Conservation (phyloP, 35 echinoderm and acorn worm species). For the Heliocidaris erythrogramma region DNA sequence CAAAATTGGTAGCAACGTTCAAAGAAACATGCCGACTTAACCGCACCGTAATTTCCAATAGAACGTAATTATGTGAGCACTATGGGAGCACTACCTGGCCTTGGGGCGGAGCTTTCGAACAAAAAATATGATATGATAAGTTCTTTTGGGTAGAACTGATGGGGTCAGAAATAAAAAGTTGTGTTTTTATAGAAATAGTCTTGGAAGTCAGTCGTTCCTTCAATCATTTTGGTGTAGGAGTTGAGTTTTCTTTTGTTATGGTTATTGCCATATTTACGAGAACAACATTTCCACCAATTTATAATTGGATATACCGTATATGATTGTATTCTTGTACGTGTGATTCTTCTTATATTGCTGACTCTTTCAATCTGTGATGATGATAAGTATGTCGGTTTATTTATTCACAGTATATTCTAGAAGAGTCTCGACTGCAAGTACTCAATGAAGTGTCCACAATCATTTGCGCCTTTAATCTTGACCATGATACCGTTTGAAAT, state of each 20-base stretch:
- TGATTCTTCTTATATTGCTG: too few species aligned
- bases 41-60: constrained; percentile 49
- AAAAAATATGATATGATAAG: constrained; percentile 49
- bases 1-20: constrained; percentile 16
- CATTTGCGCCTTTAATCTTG: neutral
- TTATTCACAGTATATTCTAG: too few species aligned
- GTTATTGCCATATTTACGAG: too few species aligned
- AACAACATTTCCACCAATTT: too few species aligned
- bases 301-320: too few species aligned
- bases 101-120: constrained; percentile 26
- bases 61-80: constrained; percentile 38
- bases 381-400: too few species aligned
- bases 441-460: neutral
- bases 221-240: neutral
- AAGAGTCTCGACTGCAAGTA: neutral
- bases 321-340: too few species aligned
- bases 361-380: too few species aligned
- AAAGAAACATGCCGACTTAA: constrained; percentile 44
- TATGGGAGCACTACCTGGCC: constrained; percentile 36
- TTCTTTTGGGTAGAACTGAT: constrained; percentile 25
- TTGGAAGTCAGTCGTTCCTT: neutral
- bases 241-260: too few species aligned
- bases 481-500: neutral
- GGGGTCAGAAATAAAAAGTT: constrained; percentile 26
- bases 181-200: constrained; percentile 21